Evolutionary conservation across 2,113 vertebrate species (phyloP), one percentile per base, ranked within the genome.

Genomic region (Nyctibius bracteatus): DNA sequence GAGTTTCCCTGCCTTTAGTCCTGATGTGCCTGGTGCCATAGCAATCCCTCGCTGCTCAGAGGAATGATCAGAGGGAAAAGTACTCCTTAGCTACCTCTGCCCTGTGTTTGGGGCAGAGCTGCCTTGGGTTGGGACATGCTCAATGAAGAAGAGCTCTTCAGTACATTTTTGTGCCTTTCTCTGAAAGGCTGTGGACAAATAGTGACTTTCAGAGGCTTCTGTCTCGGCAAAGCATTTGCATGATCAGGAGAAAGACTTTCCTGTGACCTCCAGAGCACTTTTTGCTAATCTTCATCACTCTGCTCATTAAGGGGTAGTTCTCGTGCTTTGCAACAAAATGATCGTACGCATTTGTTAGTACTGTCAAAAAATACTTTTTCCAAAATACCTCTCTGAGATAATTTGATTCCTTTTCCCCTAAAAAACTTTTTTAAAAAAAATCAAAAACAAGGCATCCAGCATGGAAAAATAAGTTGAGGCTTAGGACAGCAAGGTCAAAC

Each of bases 401-500:
- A 65, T 43, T 65, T 3, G 1, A 65, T 78, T 92, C 10, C 15
- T 96, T 86, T 93, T 71, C 31, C 33, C 68, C 9, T 81, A 61
- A 88, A 94, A 96, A 21, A 18, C 23, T 82, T 84, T n/a, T n/a
- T n/a, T 33, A 58, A 55, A 52, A 52, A 77, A 65, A 87, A 28
- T 33, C 4, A 85, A 75, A 90, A 92, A 2, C 39, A 90, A 86
- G n/a, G 39, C 75, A 95, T 86, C 88, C 85, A 78, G 94, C 83
- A 95, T 96, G 95, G 96, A 94, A 96, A 96, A 96, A 81, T 88
- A 94, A 88, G 77, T 86, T 79, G 68, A 92, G 37, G 59, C 47
- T 92, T 84, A 92, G 90, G 41, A 94, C 75, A 90, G 65, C 90
- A 92, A 95, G 95, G 92, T 97, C 94, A 96, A 28, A 87, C 73